phyloP scores from a whole-genome alignment of 2,888 invertebrate genomes.

The Periphyllus acericola region DNA sequence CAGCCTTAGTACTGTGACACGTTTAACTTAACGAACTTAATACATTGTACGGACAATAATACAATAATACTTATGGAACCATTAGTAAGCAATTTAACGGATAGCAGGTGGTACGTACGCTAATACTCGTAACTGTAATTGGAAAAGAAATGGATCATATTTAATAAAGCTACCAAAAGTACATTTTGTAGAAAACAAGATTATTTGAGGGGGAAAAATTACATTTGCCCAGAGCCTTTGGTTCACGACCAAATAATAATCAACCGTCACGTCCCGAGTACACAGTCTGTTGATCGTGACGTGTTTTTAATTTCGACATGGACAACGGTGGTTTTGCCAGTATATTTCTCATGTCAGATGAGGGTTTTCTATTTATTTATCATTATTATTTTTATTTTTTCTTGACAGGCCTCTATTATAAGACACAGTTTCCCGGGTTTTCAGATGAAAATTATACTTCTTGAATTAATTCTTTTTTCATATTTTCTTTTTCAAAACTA shows the following conservation, averaged over 20 bases:
- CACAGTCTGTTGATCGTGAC: slow-evolving; percentile 58
- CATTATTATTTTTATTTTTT: neutral
- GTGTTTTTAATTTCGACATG: slow-evolving; percentile 54
- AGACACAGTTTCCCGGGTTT: neutral
- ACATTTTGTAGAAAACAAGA: slow-evolving; percentile 5
- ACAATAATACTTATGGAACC: neutral
- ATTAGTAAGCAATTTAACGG: neutral
- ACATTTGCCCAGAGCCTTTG: slow-evolving; percentile 32
- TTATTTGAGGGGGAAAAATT: neutral
- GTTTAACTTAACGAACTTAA: neutral
- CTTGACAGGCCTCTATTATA: slow-evolving; percentile 28
- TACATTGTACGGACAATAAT: neutral
- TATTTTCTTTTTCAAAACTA: neutral
- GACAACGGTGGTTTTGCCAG: slow-evolving; percentile 52
- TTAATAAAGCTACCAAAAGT: neutral
- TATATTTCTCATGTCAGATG: slow-evolving; percentile 37
- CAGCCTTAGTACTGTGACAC: neutral
- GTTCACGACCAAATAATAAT: slow-evolving; percentile 51
- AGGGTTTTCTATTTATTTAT: slow-evolving; percentile 44
- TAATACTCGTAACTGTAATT: neutral
- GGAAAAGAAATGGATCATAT: neutral
- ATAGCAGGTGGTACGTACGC: neutral
- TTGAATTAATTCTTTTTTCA: neutral
- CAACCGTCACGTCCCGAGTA: slow-evolving; percentile 50
- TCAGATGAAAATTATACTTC: slow-evolving; percentile 15